Percentiles rank a stretch among this genome's conserved stretches.
phyloP scores from a whole-genome alignment of 2,888 invertebrate species.

The Drosophila siamana region DNA sequence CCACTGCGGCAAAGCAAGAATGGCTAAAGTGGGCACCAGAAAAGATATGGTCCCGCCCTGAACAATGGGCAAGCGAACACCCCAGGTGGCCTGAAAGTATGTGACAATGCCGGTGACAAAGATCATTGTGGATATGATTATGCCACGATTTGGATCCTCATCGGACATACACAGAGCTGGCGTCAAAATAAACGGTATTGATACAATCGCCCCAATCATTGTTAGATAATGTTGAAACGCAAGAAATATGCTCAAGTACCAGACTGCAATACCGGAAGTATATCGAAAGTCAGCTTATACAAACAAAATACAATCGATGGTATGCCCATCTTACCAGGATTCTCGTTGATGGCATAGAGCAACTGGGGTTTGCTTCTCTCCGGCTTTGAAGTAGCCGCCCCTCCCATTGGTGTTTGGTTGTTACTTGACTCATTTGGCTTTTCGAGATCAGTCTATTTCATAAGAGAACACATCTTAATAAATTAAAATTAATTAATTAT shows the following conservation, averaged over 20 bases:
- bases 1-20: constrained; percentile 90
- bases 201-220: constrained; percentile 94
- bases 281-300: not conserved
- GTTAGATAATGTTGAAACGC: constrained; percentile 94
- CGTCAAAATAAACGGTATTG: constrained; percentile 93
- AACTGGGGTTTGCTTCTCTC: constrained; percentile 82
- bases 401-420: constrained; percentile 25
- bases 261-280: constrained; percentile 80
- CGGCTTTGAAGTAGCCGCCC: constrained; percentile 1
- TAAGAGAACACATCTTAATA: constrained; percentile 11
- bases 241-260: constrained; percentile 93
- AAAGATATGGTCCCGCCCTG: constrained; percentile 93
- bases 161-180: constrained; percentile 92
- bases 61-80: constrained; percentile 91
- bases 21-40: constrained; percentile 91
- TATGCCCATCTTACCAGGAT: constrained; percentile 85
- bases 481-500: no score
- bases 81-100: constrained; percentile 90
- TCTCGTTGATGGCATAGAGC: constrained; percentile 91
- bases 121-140: constrained; percentile 93
- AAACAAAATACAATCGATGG: no score
- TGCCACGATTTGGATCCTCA: constrained; percentile 90
- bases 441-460: constrained; percentile 37
- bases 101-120: constrained; percentile 93
- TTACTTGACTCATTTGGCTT: constrained; percentile 38